A percentile compares a stretch with the other conserved stretches of the same genome.
Conservation (phyloP, 2,797 vertebrate species). For the Phrynocephalus vlangalii region DNA sequence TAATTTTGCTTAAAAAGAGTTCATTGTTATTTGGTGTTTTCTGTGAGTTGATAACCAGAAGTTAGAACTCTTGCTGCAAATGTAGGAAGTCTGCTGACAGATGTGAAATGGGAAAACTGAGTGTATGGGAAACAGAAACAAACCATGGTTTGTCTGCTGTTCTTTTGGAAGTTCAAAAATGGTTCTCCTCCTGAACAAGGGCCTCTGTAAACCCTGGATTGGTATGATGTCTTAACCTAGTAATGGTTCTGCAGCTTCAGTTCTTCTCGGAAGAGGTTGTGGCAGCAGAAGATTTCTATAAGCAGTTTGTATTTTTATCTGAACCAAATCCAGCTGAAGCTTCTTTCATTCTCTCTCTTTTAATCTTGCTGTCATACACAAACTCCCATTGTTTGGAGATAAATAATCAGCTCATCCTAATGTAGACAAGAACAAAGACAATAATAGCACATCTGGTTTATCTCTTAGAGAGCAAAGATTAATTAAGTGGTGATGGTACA, state of each 20-base stretch:
- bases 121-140: background rate
- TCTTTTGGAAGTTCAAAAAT: constrained; percentile 10
- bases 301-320: constrained; percentile 76
- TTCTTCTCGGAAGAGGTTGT: background rate
- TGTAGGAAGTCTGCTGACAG: background rate
- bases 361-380: constrained; percentile 70
- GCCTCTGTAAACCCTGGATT: background rate
- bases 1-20: background rate
- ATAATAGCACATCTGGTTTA: constrained; percentile 75
- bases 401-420: constrained; percentile 77
- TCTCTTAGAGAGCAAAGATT: constrained; percentile 75
- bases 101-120: background rate
- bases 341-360: constrained; percentile 74
- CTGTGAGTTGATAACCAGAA: background rate
- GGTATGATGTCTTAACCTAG: background rate
- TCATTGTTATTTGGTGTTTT: background rate
- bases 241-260: background rate
- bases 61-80: background rate
- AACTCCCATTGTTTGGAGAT: constrained; percentile 78
- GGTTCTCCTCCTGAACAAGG: background rate
- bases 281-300: background rate
- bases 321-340: constrained; percentile 79
- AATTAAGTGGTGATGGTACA: constrained; percentile 72
- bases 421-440: constrained; percentile 77
- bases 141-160: background rate